Base-by-base conservation (phyloP, 2,797 vertebrate species). In the Myotis daubentonii region DNA sequence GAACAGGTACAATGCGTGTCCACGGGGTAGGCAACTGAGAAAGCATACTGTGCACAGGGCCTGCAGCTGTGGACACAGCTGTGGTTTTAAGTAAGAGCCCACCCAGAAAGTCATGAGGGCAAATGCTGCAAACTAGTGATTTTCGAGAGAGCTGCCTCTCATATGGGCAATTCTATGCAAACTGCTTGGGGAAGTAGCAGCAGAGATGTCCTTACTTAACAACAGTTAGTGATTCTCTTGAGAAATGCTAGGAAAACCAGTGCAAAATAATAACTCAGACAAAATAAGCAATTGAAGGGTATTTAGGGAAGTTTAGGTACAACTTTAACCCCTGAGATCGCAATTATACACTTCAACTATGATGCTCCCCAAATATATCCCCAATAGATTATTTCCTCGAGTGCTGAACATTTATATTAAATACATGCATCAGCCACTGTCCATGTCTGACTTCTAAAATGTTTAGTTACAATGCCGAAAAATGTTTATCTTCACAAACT, bases 191-290 rank as follows among this genome's bases (percentile, higher is more conserved):
- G 51, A 68, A 17, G 49, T 2, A 25, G 76, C 33, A 74, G 41
- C 13, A 80, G 82, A 70, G 17, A 57, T 0, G 0, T 30, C 13
- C 25, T 68, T 60, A 53, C 60, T 81, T 75, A 87, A 74, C 55
- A 49, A 47, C 8, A 36, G 36, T 22, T 2, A 94, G 49, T 70
- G 44, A 55, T n/a, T 33, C 51, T 86, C 82, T 38, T 17, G 16
- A 90, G 72, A 80, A 65, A 88, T 49, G 60, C 44, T 11, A 30
- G 86, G 76, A 92, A 83, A 86, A 30, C 49, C 33, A n/a, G 22
- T 19, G 30, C 6, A 62, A 72, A 89, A 65, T 57, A 68, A 87
- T 10, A 41, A 62, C 94, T 62, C n/a, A 75, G 94, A 83, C 6
- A 28, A 82, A 92, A 82, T 2, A 38, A 87, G 57, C 33, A 91